phyloP scores from a whole-genome alignment of 1,140 invertebrate species.

The Lasioglossum albipes region DNA sequence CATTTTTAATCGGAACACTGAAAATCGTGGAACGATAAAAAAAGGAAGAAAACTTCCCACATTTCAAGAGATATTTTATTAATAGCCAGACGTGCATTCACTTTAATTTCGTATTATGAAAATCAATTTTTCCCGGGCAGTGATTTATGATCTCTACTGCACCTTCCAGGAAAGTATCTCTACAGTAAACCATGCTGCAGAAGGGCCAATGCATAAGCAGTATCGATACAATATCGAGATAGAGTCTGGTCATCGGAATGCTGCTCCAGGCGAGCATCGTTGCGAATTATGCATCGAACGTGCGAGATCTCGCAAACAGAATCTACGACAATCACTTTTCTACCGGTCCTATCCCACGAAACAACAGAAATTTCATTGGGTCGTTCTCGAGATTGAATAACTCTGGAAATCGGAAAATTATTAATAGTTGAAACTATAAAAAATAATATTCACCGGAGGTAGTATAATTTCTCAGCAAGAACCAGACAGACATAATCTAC shows the following conservation, averaged over 20 bases:
- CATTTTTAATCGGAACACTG: neutral
- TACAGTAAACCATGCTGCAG: conserved; percentile 31
- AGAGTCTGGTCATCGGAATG: conserved; percentile 30
- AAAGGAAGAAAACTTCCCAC: neutral
- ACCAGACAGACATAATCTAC: too few relatives aligned
- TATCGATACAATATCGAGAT: conserved; percentile 47
- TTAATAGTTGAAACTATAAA: too few relatives aligned
- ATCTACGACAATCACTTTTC: conserved; percentile 40
- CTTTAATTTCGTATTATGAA: neutral
- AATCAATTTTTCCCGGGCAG: neutral
- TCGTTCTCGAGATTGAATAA: too few relatives aligned
- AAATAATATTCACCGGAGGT: too few relatives aligned
- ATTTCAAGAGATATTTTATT: too few relatives aligned
- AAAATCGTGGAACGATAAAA: neutral
- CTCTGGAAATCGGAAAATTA: too few relatives aligned
- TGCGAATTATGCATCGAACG: conserved; percentile 40
- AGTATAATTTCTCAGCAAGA: too few relatives aligned
- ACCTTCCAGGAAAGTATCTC: conserved; percentile 23
- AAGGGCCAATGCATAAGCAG: conserved; percentile 36
- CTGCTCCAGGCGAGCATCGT: conserved; percentile 17
- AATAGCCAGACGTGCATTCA: neutral
- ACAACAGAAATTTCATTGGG: too few relatives aligned
- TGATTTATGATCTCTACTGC: neutral
- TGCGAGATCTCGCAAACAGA: conserved; percentile 25
- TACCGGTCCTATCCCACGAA: too few relatives aligned